These are phyloP conservation scores for Meles meles DNA, from an alignment of 2,113 vertebrate species.

Conservation along the genomic window DNA sequence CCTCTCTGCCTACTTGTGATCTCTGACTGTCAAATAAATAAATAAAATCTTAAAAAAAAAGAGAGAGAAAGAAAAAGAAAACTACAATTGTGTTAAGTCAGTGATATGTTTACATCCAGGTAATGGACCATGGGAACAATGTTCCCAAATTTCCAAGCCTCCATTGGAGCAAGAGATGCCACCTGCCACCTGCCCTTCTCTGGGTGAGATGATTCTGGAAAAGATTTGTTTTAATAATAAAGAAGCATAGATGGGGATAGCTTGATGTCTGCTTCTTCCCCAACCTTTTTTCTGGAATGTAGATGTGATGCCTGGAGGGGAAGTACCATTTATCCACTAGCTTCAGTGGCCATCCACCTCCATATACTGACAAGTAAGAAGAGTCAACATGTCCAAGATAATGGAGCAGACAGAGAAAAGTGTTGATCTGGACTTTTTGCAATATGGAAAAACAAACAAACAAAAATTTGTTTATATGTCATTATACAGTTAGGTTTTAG, in stretches of 20 bases:
- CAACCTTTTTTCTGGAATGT: background rate
- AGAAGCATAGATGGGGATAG: background rate
- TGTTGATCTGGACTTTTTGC: background rate
- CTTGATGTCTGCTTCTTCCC: background rate
- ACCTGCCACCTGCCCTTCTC: background rate
- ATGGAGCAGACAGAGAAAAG: background rate
- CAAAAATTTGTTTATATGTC: background rate
- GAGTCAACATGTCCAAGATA: background rate
- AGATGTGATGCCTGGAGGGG: background rate
- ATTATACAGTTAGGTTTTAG: background rate
- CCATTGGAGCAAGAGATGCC: background rate
- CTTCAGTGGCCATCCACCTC: background rate
- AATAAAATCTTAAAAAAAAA: background rate
- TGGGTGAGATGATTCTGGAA: background rate
- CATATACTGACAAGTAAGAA: background rate
- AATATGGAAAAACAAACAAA: background rate
- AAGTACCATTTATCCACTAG: background rate
- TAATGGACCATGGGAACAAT: background rate
- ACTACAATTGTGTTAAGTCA: background rate
- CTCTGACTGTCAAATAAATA: too few species aligned
- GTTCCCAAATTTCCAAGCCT: background rate
- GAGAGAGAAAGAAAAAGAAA: background rate
- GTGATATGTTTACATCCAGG: background rate
- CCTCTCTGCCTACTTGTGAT: too few species aligned
- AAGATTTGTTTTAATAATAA: background rate